Percentiles rank a stretch among this genome's conserved stretches.
phyloP scores from a whole-genome alignment of 2,797 vertebrate genomes.

The Phataginus tricuspis region DNA sequence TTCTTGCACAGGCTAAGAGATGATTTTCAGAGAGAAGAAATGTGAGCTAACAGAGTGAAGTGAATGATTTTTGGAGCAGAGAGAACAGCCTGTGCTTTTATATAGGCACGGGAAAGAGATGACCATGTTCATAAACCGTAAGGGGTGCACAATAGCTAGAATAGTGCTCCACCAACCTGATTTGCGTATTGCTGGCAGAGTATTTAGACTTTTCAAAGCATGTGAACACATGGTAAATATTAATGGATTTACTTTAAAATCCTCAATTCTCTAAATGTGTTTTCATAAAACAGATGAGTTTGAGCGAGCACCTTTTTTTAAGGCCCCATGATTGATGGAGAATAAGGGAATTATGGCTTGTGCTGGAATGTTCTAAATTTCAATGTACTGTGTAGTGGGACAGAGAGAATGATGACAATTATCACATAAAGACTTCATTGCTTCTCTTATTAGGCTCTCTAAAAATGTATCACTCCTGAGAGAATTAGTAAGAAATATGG shows the following conservation, averaged over 20 bases:
- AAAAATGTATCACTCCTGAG: not conserved
- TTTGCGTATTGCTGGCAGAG: not conserved
- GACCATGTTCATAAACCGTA: not conserved
- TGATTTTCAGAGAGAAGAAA: not conserved
- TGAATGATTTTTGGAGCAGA: not conserved
- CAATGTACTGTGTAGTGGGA: not conserved
- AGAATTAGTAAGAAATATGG: conserved; percentile 8
- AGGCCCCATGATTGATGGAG: not conserved
- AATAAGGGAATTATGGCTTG: not conserved
- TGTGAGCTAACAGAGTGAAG: not conserved
- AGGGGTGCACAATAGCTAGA: not conserved
- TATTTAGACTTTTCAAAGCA: not conserved
- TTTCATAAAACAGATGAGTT: conserved; percentile 19
- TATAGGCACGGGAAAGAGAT: not conserved
- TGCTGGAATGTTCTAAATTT: not conserved
- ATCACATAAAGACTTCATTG: not conserved
- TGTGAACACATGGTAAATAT: not conserved
- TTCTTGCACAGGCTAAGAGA: not conserved
- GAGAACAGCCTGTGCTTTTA: not conserved
- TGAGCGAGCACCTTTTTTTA: not conserved
- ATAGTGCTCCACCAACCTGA: not conserved
- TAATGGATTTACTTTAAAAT: conserved; percentile 3
- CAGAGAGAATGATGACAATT: conserved; percentile 1
- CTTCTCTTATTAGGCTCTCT: not conserved
- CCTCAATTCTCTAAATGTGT: conserved; percentile 1